These are phyloP conservation scores for Siphamia tubifer DNA, from an alignment of 2,113 vertebrate species.

Conservation along the genomic window DNA sequence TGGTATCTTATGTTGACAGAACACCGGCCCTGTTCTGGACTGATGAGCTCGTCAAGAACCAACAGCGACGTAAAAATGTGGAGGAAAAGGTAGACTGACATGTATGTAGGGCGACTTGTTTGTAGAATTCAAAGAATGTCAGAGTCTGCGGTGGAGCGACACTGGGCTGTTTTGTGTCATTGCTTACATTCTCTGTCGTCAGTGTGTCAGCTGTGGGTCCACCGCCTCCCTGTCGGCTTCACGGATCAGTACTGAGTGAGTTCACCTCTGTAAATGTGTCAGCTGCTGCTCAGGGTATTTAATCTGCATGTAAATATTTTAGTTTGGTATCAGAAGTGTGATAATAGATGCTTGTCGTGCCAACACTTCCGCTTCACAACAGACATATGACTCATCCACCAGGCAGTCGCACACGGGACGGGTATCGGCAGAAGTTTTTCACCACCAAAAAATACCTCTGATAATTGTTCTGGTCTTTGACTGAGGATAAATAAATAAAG, in stretches of 20 bases:
- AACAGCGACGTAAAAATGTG: too few relatives aligned
- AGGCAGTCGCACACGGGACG: background rate
- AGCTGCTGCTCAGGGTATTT: conserved; percentile 4
- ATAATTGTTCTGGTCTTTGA: background rate
- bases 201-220: background rate
- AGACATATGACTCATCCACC: background rate
- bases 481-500: background rate
- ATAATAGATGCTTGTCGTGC: conserved; percentile 40
- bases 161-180: background rate
- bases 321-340: conserved; percentile 7
- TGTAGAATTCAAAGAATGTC: conserved; percentile 39
- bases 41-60: too few relatives aligned
- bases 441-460: background rate
- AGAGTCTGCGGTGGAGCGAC: background rate
- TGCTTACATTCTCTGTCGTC: conserved; percentile 31
- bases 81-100: background rate
- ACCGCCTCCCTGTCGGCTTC: background rate
- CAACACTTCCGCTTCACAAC: conserved; percentile 15
- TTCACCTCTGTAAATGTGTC: background rate
- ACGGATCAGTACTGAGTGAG: background rate
- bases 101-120: background rate
- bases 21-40: too few relatives aligned
- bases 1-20: too few relatives aligned
- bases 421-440: background rate
- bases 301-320: conserved; percentile 36